phyloP scores from a whole-genome alignment of 2,797 vertebrate genomes.

The Acridotheres tristis region DNA sequence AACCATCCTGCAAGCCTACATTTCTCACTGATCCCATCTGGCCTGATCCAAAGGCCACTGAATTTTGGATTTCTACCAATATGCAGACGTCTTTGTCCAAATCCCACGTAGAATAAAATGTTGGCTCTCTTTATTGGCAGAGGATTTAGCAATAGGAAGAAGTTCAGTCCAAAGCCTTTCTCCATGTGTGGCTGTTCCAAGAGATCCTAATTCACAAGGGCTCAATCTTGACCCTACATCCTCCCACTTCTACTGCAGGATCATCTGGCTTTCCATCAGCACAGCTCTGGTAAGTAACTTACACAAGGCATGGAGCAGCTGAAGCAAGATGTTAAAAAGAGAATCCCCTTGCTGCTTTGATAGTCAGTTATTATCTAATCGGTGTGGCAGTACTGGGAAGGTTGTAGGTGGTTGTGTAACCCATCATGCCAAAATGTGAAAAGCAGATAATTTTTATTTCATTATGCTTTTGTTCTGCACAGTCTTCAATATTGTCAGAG shows the following conservation, averaged over 20 bases:
- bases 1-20: background rate
- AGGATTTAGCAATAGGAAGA: slow-evolving; percentile 47
- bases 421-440: slow-evolving; percentile 34
- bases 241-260: background rate
- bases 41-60: slow-evolving; percentile 24
- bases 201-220: slow-evolving; percentile 22
- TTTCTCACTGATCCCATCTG: slow-evolving; percentile 27
- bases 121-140: slow-evolving; percentile 19
- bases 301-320: background rate
- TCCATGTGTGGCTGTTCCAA: slow-evolving; percentile 24
- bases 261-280: slow-evolving; percentile 9
- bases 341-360: background rate
- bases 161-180: slow-evolving; percentile 23
- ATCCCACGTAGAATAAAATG: background rate
- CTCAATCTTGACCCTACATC: slow-evolving; percentile 7
- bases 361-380: slow-evolving; percentile 41
- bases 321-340: background rate
- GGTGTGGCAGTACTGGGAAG: background rate
- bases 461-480: slow-evolving; percentile 57
- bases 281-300: background rate
- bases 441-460: slow-evolving; percentile 59
- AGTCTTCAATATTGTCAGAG: slow-evolving; percentile 48
- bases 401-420: slow-evolving; percentile 44
- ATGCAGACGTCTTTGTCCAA: background rate
- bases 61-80: slow-evolving; percentile 35